These are phyloP conservation scores for Gavia stellata DNA, from an alignment of 2,113 vertebrate species.

Conservation along the genomic window DNA sequence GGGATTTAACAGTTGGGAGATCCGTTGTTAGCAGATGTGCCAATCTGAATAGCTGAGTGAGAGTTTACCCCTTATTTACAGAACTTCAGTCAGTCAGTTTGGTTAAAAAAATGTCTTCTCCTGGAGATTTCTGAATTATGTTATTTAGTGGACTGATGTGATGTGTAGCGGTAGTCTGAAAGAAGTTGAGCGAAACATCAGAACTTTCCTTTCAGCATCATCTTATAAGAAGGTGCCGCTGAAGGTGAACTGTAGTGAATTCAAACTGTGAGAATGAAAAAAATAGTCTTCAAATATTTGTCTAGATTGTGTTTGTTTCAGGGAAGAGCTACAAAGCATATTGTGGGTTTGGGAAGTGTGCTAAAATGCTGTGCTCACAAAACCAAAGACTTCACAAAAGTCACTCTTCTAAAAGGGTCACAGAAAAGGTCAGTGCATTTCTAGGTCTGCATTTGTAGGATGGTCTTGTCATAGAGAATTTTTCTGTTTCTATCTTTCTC, in stretches of 20 bases:
- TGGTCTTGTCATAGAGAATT: background rate
- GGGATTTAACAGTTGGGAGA: background rate
- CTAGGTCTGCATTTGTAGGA: background rate
- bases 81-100: background rate
- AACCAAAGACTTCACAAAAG: background rate
- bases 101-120: background rate
- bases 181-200: background rate
- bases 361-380: background rate
- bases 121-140: background rate
- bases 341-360: background rate
- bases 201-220: background rate
- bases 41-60: background rate
- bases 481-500: background rate
- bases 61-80: background rate
- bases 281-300: background rate
- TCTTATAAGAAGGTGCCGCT: background rate
- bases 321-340: background rate
- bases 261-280: background rate
- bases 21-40: background rate
- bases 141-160: background rate
- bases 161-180: background rate
- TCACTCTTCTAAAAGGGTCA: conserved; percentile 14
- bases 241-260: background rate
- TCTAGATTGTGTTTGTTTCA: background rate
- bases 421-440: conserved; percentile 45